phyloP scores from a whole-genome alignment of 2,888 invertebrate species.

The Stenoptilia bipunctidactyla region DNA sequence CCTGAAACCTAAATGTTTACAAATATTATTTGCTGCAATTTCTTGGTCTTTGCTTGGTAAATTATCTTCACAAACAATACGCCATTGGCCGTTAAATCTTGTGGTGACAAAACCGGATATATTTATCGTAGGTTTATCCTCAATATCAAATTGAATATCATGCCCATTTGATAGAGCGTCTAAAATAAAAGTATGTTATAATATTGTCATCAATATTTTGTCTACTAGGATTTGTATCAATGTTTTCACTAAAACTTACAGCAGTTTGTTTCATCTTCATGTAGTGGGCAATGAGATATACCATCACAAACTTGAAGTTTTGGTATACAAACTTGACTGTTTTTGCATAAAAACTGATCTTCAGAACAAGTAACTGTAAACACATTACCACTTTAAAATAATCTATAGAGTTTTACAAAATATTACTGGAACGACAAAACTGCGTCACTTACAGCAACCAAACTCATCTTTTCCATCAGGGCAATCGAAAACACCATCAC shows the following conservation, averaged over 20 bases:
- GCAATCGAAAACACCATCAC: slow-evolving; percentile 83
- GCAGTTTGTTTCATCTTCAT: slow-evolving; percentile 86
- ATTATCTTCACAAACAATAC: slow-evolving; percentile 72
- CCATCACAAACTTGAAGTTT: slow-evolving; percentile 75
- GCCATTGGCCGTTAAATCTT: slow-evolving; percentile 75
- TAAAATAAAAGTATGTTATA: no score
- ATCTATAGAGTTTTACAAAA: not conserved
- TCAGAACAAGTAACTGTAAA: slow-evolving; percentile 68
- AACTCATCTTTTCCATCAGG: slow-evolving; percentile 81
- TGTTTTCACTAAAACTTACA: slow-evolving; percentile 73
- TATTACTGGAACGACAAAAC: no score
- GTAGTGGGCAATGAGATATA: slow-evolving; percentile 72
- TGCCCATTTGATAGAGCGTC: slow-evolving; percentile 78
- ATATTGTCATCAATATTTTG: no score
- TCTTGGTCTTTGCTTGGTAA: slow-evolving; percentile 48
- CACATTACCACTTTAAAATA: not conserved
- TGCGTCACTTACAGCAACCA: slow-evolving; percentile 73
- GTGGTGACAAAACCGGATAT: slow-evolving; percentile 74
- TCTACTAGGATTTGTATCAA: no score
- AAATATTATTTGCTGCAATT: slow-evolving; percentile 69
- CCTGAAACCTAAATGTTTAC: slow-evolving; percentile 78
- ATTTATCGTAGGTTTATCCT: slow-evolving; percentile 71
- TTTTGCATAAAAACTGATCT: slow-evolving; percentile 73
- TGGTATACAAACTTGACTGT: slow-evolving; percentile 75
- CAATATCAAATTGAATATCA: slow-evolving; percentile 69